Evolutionary conservation across 1,140 invertebrate species (phyloP), one percentile per base, ranked within the genome.

Genomic region (Elymnias hypermnestra): DNA sequence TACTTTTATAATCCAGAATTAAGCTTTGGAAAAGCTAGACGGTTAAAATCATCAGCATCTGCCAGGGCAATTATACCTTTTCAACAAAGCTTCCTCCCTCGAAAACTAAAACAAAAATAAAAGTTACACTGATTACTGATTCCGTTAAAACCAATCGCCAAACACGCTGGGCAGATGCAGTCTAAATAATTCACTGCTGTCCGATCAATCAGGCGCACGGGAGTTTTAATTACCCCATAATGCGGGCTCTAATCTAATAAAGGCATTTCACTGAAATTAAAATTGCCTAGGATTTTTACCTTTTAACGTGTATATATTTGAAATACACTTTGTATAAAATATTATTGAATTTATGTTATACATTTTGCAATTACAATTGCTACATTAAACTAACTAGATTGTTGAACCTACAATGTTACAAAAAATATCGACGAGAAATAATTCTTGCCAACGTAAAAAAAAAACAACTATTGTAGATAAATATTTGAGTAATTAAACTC

Each of bases 221-320:
- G 14, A n/a, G 6, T 42, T 36, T 49, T 49, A 49, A 49, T 49
- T 42, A 49, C 39, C 25, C 36, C 15, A 28, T 14, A 41, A 49
- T 49, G 39, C 39, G 47, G 47, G 47, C 31, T 9, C 15, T 18
- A 49, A 49, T 49, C 31, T 39, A 37, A 49, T 41, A 36, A 22
- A 22, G 45, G n/a, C 15, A 19, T 46, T 45, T 38, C 25, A 18
- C 19, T 37, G 23, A 29, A 29, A 12, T 29, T 7, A 29, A 29
- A 29, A 12, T 29, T 9, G 13, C 26, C 13, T 29, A 5, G 1
- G 2, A 29, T 12, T 39, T n/a, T 39, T 39, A 15, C 15, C 2
- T 2, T 38, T 23, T 29, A 12, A 29, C 26, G 26, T 29, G 10
- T n/a, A n/a, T n/a, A n/a, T n/a, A n/a, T n/a, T n/a, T n/a, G n/a